phyloP scores from a whole-genome alignment of 2,797 vertebrate genomes.

The Leuciscus waleckii region DNA sequence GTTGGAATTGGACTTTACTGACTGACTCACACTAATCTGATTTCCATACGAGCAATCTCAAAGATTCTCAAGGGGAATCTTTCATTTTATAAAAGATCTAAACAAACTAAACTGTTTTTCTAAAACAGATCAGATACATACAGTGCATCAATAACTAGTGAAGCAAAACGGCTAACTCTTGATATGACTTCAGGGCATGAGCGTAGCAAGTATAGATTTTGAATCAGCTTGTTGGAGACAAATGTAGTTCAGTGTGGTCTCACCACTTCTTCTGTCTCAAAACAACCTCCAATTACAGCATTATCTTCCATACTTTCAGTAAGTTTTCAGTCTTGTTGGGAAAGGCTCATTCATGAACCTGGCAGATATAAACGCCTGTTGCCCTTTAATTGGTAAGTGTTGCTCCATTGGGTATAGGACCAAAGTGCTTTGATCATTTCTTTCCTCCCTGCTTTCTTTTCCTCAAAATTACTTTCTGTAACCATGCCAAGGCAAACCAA shows the following conservation, averaged over 20 bases:
- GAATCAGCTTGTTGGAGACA: slow-evolving; percentile 40
- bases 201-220: slow-evolving; percentile 38
- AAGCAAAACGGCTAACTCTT: slow-evolving; percentile 26
- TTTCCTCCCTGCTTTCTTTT: slow-evolving; percentile 24
- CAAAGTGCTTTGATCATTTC: slow-evolving; percentile 56
- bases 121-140: background rate
- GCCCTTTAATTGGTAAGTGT: slow-evolving; percentile 62
- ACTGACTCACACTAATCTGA: slow-evolving; percentile 66
- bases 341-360: slow-evolving; percentile 62
- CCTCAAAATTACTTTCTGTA: slow-evolving; percentile 64
- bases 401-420: slow-evolving; percentile 54
- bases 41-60: slow-evolving; percentile 57
- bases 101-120: slow-evolving; percentile 17
- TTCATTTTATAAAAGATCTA: slow-evolving; percentile 52
- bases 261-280: slow-evolving; percentile 53
- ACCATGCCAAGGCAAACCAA: slow-evolving; percentile 62
- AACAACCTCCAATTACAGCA: slow-evolving; percentile 57
- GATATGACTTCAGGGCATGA: slow-evolving; percentile 20
- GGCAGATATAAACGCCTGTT: slow-evolving; percentile 57
- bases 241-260: slow-evolving; percentile 36
- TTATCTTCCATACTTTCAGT: slow-evolving; percentile 54
- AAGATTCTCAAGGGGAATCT: slow-evolving; percentile 53
- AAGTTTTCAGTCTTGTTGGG: slow-evolving; percentile 56
- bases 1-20: slow-evolving; percentile 64
- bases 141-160: slow-evolving; percentile 14